These are phyloP conservation scores for Callaeas wilsoni DNA, from an alignment of 2,113 vertebrate genomes.

Conservation along the genomic window DNA sequence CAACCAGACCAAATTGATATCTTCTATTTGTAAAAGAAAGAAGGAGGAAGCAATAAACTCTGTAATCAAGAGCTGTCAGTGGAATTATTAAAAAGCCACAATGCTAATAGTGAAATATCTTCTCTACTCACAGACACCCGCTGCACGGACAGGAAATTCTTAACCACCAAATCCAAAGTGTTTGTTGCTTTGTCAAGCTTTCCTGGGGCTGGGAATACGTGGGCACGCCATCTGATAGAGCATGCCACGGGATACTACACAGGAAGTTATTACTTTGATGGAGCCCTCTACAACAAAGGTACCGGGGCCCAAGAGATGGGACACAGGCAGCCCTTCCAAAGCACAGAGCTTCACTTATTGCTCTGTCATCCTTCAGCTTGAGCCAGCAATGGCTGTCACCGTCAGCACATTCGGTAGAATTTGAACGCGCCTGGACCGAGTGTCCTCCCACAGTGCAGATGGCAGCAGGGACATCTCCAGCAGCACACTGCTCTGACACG, in stretches of 20 bases:
- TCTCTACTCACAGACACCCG: constrained; percentile 80
- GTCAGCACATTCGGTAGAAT: neutral
- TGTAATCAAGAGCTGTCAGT: constrained; percentile 12
- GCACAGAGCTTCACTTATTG: neutral
- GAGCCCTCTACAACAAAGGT: constrained; percentile 95
- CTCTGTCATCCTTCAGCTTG: neutral
- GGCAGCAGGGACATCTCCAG: neutral
- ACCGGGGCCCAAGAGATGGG: neutral
- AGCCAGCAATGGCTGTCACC: neutral
- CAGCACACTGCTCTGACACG: rapidly evolving
- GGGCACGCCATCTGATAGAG: constrained; percentile 94
- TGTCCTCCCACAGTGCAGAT: rapidly evolving
- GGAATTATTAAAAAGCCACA: constrained; percentile 13
- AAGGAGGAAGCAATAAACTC: constrained; percentile 9
- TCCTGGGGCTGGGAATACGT: constrained; percentile 94
- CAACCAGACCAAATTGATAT: constrained; percentile 8
- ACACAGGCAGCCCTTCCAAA: neutral
- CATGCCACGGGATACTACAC: constrained; percentile 94
- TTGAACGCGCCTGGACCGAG: rapidly evolving
- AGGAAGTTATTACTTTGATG: constrained; percentile 96
- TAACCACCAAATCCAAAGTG: constrained; percentile 83
- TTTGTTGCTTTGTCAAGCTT: constrained; percentile 93
- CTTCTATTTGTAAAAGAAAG: neutral
- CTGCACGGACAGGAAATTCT: constrained; percentile 89
- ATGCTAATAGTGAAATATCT: constrained; percentile 2